Base-by-base conservation (phyloP, 2,888 invertebrate genomes). In the Cordylochernes scorpioides region DNA sequence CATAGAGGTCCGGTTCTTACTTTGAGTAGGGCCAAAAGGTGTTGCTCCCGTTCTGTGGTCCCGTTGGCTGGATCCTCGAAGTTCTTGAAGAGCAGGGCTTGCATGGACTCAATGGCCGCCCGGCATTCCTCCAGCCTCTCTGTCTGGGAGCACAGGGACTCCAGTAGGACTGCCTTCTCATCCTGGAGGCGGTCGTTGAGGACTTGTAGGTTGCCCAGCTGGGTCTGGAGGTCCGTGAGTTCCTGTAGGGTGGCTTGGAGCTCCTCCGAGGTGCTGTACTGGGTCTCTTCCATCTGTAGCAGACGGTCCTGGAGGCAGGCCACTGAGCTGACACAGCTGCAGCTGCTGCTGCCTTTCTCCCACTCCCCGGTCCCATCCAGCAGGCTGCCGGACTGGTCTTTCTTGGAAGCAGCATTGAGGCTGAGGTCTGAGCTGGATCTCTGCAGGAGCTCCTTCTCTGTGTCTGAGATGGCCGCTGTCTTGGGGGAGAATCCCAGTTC, bases 211-310 rank as follows among this genome's bases (percentile, higher is more conserved):
- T 82, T 80, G 13, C 68, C 69, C 38, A 84, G 59, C 53, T 78
- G 77, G 5, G 71, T 63, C 54, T 86, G 82, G 21, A 86, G 58
- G 52, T 86, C 84, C 7, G 78, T 71, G 37, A 84, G 57, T 55
- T 88, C 86, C 44, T 84, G 84, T 26, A 88, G 59, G 0, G 86
- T 88, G 1, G 86, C 86, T 56, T 86, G 84, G 4, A 82, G 59
- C 53, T 82, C 82, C 53, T 82, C 80, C 49, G 74, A 77, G 33
- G 80, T 82, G 39, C 78, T 78, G 44, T 74, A 71, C 48, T 78
- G 75, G 12, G 73, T 75, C 52, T 78, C 78, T 50, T 78, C 77
- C 77, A 78, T 80, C 56, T 80, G 77, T 51, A 77, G 64, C 45
- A 86, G 82, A 48, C 80, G 67, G 50, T 86, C 86, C 55, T 86